Evolutionary conservation across 2,113 vertebrate species (phyloP).

Genomic region (Ariopsis seemanni): DNA sequence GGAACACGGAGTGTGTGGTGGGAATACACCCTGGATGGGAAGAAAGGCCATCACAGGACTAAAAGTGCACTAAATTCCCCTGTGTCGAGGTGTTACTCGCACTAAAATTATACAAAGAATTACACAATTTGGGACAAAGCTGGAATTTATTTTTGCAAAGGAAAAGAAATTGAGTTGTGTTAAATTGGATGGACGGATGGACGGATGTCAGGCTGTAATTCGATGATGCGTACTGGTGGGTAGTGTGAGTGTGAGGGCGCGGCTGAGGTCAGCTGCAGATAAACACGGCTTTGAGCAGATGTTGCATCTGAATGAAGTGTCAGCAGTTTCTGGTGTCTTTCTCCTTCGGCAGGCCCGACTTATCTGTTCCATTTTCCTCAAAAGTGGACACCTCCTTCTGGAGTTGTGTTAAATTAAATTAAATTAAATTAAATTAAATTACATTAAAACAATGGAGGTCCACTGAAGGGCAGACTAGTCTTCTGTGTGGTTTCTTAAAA

Average conservation of each 20-base stretch:
- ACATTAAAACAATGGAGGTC: background rate
- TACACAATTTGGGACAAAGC: background rate
- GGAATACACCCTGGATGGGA: background rate
- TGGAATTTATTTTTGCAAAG: background rate
- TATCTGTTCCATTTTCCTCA: no score
- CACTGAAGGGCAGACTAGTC: background rate
- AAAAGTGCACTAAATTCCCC: background rate
- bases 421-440: background rate
- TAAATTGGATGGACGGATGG: no score
- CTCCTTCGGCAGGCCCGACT: no score
- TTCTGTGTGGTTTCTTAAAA: slow-evolving; percentile 14
- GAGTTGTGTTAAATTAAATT: background rate
- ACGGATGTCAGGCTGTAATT: no score
- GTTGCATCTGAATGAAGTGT: no score
- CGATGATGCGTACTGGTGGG: no score
- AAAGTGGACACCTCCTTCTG: no score
- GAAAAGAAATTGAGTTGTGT: background rate
- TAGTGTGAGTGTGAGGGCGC: no score
- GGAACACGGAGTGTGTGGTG: background rate
- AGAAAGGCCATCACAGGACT: background rate
- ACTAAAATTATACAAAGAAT: background rate
- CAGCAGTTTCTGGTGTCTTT: no score
- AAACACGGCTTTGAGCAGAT: no score
- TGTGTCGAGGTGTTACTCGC: background rate
- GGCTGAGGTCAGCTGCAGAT: no score